Base-by-base conservation (phyloP, 2,888 invertebrate species). In the Harmothoe impar region DNA sequence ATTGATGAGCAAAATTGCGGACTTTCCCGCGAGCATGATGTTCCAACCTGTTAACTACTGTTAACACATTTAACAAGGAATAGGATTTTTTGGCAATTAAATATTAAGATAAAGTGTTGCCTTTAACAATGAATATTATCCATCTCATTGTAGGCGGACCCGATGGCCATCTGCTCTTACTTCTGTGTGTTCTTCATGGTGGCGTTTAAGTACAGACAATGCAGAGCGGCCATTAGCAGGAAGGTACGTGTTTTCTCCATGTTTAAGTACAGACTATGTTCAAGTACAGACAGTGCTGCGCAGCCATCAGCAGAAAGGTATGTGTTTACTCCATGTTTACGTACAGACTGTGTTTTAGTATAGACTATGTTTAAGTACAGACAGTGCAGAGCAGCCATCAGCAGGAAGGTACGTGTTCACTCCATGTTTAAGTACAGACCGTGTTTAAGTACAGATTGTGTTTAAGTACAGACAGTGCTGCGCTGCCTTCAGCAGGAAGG, bases 371-470 rank as follows among this genome's bases (percentile, higher is more conserved):
- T 94, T 93, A 95, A 95, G 92, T 95, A 94, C 91, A 92, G 95
- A 78, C 95, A 95, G 92, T 94, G 94, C 43, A 92, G 93, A 51
- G 94, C 94, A 56, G 95, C 95, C 25, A 85, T 92, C 54, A 89
- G 35, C 43, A 62, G 90, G 68, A 84, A 90, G 85, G 91, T 92
- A 78, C 78, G 91, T 77, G 62, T 93, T 89, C 95, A 95, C 93
- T 94, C 95, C 91, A 95, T 95, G 95, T 92, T 95, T 56, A 95
- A 95, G n/a, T n/a, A n/a, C n/a, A n/a, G n/a, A n/a, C n/a, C n/a
- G n/a, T 54, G 20, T 20, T 54, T 54, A 54, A 15, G 54, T 54
- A 20, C n/a, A n/a, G n/a, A n/a, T n/a, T n/a, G n/a, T n/a, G 23
- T 95, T 94, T 93, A 95, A 95, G 92, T 95, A 94, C 91, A 92